Base-by-base conservation (phyloP, 2,113 vertebrate species). In the Hirundichthys speculiger region DNA sequence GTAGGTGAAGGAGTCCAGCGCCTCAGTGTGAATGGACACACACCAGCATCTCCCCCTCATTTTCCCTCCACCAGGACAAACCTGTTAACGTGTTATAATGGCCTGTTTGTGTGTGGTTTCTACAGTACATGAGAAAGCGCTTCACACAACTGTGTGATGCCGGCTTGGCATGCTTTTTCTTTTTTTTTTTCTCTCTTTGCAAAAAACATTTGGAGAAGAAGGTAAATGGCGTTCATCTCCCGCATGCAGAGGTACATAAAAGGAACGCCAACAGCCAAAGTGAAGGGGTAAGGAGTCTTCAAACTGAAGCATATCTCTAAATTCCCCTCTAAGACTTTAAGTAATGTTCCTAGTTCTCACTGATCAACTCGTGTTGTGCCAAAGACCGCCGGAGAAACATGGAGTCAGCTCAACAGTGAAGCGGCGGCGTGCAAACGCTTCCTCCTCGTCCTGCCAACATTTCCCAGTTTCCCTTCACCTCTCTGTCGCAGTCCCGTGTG, bases 91-190 rank as follows among this genome's bases (percentile, higher is more conserved):
- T 51, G 50, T 72, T 75, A 30, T 13, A 52, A 39, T 10, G 57
- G 41, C 45, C 10, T 10, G 77, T 73, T n/a, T 75, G 43, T 77
- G 47, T 24, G 42, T 24, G 21, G 55, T 49, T 69, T 46, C 38
- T 24, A 51, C 5, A 61, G 4, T 39, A 24, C 73, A 77, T 69
- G 55, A 80, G 73, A 83, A 59, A 69, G 41, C 46, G 48, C 34
- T 73, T 78, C 65, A 77, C 75, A 78, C 52, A 57, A 75, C 42
- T 49, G 60, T 65, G 69, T 64, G 64, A 69, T 69, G 61, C 69
- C 77, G 79, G 64, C 69, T 77, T 73, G 84, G 76, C 67, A 70
- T 25, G 64, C 22, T 45, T 69, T 64, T 41, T 45, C 59, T 51
- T 22, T 68, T 57, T 59, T 56, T 47, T 63, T 75, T 22, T 42